Base-by-base conservation (phyloP, 2,797 vertebrate species). In the Tapera naevia region DNA sequence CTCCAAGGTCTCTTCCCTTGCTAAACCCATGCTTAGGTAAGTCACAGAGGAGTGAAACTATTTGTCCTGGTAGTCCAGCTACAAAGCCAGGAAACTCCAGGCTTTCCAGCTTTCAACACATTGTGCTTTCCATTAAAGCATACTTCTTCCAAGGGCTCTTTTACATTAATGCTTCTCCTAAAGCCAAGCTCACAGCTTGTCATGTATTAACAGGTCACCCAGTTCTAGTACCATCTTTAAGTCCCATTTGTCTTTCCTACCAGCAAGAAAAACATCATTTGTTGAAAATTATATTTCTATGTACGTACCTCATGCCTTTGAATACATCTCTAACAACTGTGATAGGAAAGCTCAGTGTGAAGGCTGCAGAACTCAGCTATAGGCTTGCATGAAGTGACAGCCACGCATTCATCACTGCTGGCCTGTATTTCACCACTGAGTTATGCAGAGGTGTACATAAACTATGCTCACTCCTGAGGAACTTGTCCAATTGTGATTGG, bases 401-500 rank as follows among this genome's bases (percentile, higher is more conserved):
- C 45, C 53, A 60, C 2, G 0, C 37, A 32, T 24, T 70, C 74
- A 65, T 45, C 0, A 0, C 39, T 37, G 27, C 45, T 65, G 60
- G 62, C 51, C 57, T 73, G 11, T 82, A 7, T 45, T 64, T 88
- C 37, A 65, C 32, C 27, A 60, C 58, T 79, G 51, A 74, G 78
- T 43, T 57, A 30, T 39, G 33, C 53, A 66, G 35, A 91, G 43
- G 17, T 62, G 27, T 39, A 60, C 2, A 2, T 15, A 60, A 78
- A 65, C 37, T 35, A 66, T n/a, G 53, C 15, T n/a, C 23, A 43
- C 25, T 73, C 43, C 48, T 37, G 21, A 94, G 58, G 35, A 85
- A 50, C 23, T 27, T 32, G 13, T 53, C 73, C 56, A 75, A 37
- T 65, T 93, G 53, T 62, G 82, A 57, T 28, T 39, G 65, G 64